Percentiles rank a stretch among this genome's conserved stretches.
Evolutionary conservation across 1,140 invertebrate species (phyloP).

Genomic region (Achroia grisella): DNA sequence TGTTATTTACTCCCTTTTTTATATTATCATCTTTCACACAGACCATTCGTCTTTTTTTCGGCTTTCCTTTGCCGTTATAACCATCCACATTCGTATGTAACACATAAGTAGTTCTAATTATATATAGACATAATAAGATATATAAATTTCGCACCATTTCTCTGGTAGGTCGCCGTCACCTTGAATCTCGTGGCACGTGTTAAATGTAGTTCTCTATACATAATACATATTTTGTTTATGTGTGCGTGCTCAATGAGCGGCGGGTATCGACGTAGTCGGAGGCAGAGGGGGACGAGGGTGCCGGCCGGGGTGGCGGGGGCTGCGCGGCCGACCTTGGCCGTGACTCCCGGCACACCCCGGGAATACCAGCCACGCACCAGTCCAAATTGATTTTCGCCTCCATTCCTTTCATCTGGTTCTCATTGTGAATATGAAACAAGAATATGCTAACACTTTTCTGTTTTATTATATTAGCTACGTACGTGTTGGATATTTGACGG

Average conservation of each 20-base stretch:
- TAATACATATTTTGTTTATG: constrained; percentile 6
- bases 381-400: constrained; percentile 45
- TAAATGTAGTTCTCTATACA: too few species aligned
- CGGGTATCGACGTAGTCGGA: constrained; percentile 6
- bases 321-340: constrained; percentile 51
- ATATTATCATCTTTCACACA: too few species aligned
- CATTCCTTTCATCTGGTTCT: constrained; percentile 7
- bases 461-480: neutral
- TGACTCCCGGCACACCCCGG: constrained; percentile 34
- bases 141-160: too few species aligned
- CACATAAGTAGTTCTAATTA: too few species aligned
- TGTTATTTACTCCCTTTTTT: too few species aligned
- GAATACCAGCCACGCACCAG: constrained; percentile 27
- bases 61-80: too few species aligned
- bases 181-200: too few species aligned
- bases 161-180: too few species aligned
- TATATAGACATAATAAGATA: too few species aligned
- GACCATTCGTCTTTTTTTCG: too few species aligned
- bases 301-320: constrained; percentile 10
- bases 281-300: constrained; percentile 10
- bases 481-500: neutral
- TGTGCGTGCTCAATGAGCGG: constrained; percentile 29
- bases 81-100: too few species aligned
- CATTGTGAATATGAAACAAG: neutral
- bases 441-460: constrained; percentile 2